Base-by-base conservation (phyloP, 2,113 vertebrate species). In the Eurystomus gularis region DNA sequence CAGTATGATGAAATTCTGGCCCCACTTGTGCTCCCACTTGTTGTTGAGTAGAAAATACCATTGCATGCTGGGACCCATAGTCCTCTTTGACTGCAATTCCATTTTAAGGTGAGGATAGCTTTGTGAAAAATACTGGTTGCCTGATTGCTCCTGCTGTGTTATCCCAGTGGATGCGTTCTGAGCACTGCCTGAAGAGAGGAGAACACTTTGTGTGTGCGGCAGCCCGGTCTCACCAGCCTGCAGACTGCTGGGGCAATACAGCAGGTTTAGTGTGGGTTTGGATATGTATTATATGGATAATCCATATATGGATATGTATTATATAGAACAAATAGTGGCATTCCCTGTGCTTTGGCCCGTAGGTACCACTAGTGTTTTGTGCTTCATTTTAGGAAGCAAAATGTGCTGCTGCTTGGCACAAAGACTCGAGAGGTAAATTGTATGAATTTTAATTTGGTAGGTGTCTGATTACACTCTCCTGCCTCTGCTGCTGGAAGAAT, bases 251-350 rank as follows among this genome's bases (percentile, higher is more conserved):
- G 44, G 44, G 54, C 46, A 51, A 8, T 20, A 15, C 29, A 79
- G 20, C 7, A 5, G 60, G 26, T 78, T 57, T 65, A 55, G 7
- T 0, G 0, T 49, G 58, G 28, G 23, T 25, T 64, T 61, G 64
- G 37, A 3, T 69, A 4, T 20, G 7, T 48, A 0, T 64, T 46
- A 40, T 2, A 57, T n/a, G n/a, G n/a, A n/a, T n/a, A n/a, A n/a
- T n/a, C n/a, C n/a, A n/a, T n/a, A n/a, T n/a, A n/a, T 60, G 64
- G 39, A 3, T 69, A 4, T 20, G 7, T 46, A 0, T 64, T 46
- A 40, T 51, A 23, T 18, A 61, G 75, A 77, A 69, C 31, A 39
- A 57, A 35, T 48, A 70, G 54, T 4, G 13, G 11, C 29, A 23
- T 31, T 80, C 14, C 31, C 77, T 77, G 19, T 82, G 28, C 68